Conservation (phyloP, 2,113 vertebrate species). For the Tringa solitaria region DNA sequence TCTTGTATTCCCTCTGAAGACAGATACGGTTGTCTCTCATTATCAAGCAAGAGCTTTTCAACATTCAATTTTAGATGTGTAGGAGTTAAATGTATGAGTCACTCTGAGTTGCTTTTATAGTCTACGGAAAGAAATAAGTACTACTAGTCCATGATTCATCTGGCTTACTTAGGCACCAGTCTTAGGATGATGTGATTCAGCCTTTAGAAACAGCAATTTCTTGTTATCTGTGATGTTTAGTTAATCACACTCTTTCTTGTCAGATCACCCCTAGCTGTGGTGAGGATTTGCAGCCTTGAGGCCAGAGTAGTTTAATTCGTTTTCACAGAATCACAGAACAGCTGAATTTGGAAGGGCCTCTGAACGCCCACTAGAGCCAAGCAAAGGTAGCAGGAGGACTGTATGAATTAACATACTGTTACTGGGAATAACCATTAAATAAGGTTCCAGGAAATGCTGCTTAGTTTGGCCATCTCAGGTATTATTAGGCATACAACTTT, state of each 20-base stretch:
- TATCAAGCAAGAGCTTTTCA: background rate
- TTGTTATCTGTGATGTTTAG: background rate
- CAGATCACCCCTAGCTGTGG: background rate
- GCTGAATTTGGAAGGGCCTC: background rate
- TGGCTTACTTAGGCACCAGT: background rate
- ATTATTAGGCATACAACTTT: background rate
- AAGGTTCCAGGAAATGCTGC: background rate
- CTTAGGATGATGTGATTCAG: background rate
- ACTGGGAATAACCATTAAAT: background rate
- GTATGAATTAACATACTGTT: background rate
- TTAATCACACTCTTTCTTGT: background rate
- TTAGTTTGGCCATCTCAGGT: background rate
- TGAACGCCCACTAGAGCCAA: background rate
- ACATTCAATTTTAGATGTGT: background rate
- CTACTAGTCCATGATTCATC: background rate
- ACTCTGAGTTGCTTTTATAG: background rate
- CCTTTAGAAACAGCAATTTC: background rate
- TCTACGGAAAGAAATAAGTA: background rate
- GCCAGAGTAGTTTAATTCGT: background rate
- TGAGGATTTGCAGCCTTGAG: background rate
- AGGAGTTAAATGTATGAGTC: background rate
- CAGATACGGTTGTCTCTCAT: background rate
- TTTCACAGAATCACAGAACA: background rate
- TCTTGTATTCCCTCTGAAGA: background rate
- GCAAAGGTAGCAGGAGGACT: background rate